phyloP scores from a whole-genome alignment of 2,797 vertebrate genomes.

The Pangasius mekongensis region DNA sequence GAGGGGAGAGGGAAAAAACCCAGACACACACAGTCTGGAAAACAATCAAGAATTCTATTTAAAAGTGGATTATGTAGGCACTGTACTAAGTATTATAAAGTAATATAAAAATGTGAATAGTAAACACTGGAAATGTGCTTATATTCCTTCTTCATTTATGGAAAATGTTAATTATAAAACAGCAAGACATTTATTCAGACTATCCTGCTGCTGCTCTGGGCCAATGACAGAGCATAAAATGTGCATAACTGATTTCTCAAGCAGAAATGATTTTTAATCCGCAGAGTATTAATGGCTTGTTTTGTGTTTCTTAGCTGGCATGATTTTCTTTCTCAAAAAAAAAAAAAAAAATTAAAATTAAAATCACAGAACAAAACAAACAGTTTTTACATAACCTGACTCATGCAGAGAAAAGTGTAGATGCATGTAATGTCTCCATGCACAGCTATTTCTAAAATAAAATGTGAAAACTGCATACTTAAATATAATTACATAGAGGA shows the following conservation, averaged over 20 bases:
- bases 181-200: not conserved
- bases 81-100: conserved; percentile 4
- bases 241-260: not conserved
- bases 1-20: conserved; percentile 79
- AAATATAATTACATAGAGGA: not conserved
- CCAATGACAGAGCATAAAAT: not conserved
- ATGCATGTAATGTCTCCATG: not conserved
- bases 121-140: not conserved
- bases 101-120: conserved; percentile 12
- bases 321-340: not conserved
- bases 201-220: not conserved
- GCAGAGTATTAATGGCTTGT: not conserved
- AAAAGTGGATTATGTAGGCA: not conserved
- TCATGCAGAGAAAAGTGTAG: too few species aligned
- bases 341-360: not conserved
- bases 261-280: not conserved
- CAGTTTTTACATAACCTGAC: not conserved
- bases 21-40: conserved; percentile 49
- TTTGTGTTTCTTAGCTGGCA: not conserved
- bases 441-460: not conserved
- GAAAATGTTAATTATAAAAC: conserved; percentile 9
- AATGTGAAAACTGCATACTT: not conserved
- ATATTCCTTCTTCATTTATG: not conserved
- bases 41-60: conserved; percentile 21
- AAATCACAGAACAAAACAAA: not conserved